Percentiles rank a stretch among this genome's conserved stretches.
Evolutionary conservation across 2,888 invertebrate genomes (phyloP).

Genomic region (Bellardia bayeri): DNA sequence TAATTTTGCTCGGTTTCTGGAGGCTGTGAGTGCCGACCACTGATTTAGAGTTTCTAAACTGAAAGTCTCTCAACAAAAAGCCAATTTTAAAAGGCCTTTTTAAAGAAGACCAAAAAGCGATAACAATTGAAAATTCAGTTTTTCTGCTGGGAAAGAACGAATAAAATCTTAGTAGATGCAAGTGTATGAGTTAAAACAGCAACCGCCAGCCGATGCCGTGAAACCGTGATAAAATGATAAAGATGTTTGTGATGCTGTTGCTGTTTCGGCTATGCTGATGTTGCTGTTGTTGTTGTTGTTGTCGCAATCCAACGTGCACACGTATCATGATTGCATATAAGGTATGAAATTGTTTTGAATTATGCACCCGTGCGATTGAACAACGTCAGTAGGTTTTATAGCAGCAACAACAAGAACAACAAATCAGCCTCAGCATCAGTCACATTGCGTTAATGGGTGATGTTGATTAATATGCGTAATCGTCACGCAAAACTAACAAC

Average conservation of each 20-base stretch:
- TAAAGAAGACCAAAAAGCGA: too few species aligned
- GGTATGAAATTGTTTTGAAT: conserved; percentile 76
- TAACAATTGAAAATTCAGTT: too few species aligned
- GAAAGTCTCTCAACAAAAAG: too few species aligned
- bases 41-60: too few species aligned
- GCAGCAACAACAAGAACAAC: conserved; percentile 41
- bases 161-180: background rate
- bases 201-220: conserved; percentile 57
- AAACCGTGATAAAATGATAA: conserved; percentile 73
- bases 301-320: conserved; percentile 52
- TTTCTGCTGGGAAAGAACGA: background rate
- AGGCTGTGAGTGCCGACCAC: too few species aligned
- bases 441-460: conserved; percentile 71
- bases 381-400: conserved; percentile 62
- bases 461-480: conserved; percentile 74
- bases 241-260: conserved; percentile 62
- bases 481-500: conserved; percentile 73
- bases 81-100: too few species aligned
- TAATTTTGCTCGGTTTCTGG: too few species aligned
- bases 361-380: conserved; percentile 74
- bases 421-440: conserved; percentile 55
- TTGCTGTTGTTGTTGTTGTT: conserved; percentile 37
- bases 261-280: conserved; percentile 27
- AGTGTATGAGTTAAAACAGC: background rate
- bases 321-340: conserved; percentile 73